Base-by-base conservation (phyloP, 2,888 invertebrate species). In the Lottia gigantea region DNA sequence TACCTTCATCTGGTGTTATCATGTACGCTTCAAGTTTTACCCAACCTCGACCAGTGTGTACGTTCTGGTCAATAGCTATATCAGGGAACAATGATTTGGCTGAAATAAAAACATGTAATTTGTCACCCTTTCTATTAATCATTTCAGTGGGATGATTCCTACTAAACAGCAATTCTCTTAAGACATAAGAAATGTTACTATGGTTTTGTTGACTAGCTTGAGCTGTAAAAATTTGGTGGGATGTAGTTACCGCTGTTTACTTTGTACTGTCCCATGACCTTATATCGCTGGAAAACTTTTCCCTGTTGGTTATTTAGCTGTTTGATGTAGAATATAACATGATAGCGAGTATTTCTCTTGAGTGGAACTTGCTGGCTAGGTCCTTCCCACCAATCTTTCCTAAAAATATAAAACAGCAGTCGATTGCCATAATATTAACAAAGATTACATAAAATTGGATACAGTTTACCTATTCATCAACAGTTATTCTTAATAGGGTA, bases 261-360 rank as follows among this genome's bases (percentile, higher is more conserved):
- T 26, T 47, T 23, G 15, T 16, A 66, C 66, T 46, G 46, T 15
- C 15, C 45, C 23, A 19, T 47, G 23, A 47, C 14, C 47, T 49
- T 66, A 47, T 25, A 66, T 47, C 16, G 23, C 16, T 66, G 66
- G 19, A 46, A 66, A 19, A 66, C 26, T 47, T 66, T 66, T 46
- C 26, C 66, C 12, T 19, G 15, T 26, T 25, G 14, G 23, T 25
- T 25, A 26, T 66, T 66, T 23, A 66, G 25, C 49, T 66, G 47
- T 47, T 66, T 66, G 26, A 66, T 16, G 23, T 8, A 26, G 26
- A 47, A 46, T 16, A 49, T 15, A 8, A 66, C 14, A 25, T 66
- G 66, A 25, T 66, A 66, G 19, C 66, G 46, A 25, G 66, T 66
- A 16, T 66, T 66, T n/a, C 46, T 46, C 15, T 25, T 16, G 23